Evolutionary conservation across 2,888 invertebrate species (phyloP).

Genomic region (Rhagonycha fulva): DNA sequence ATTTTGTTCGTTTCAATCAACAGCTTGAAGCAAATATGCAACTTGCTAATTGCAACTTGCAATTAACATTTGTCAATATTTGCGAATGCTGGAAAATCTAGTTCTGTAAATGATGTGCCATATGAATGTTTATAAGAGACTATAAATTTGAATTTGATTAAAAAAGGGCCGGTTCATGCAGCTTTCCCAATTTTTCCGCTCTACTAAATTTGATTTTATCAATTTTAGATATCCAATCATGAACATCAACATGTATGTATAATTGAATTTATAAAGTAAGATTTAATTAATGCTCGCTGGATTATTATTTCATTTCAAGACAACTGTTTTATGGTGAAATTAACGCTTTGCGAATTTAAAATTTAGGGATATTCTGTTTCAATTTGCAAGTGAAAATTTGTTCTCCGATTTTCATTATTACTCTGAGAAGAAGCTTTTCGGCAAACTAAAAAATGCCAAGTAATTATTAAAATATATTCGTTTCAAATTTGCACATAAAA

Average conservation of each 20-base stretch:
- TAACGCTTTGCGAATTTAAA: not conserved
- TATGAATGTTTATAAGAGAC: not conserved
- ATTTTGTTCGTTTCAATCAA: slow-evolving; percentile 12
- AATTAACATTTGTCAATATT: slow-evolving; percentile 27
- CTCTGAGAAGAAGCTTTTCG: not conserved
- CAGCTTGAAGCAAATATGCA: slow-evolving; percentile 8
- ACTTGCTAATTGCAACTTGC: slow-evolving; percentile 21
- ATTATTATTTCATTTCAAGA: not conserved
- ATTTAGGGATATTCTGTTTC: not conserved
- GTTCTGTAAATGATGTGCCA: slow-evolving; percentile 16
- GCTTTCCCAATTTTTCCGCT: slow-evolving; percentile 13
- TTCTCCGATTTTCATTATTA: not conserved
- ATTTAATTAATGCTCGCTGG: not conserved
- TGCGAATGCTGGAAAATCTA: slow-evolving; percentile 12
- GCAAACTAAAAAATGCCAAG: not conserved
- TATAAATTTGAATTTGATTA: slow-evolving; percentile 7
- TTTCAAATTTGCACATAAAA: not conserved
- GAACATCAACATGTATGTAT: slow-evolving; percentile 19
- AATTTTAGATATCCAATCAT: slow-evolving; percentile 19
- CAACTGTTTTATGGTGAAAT: not conserved
- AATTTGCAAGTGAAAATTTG: not conserved
- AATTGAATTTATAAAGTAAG: not conserved
- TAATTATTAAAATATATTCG: not conserved
- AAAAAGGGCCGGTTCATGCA: slow-evolving; percentile 8
- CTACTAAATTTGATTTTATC: not conserved